A percentile compares a stretch with the other conserved stretches of the same genome.
phyloP scores from a whole-genome alignment of 2,113 vertebrate genomes.

The Morone saxatilis region DNA sequence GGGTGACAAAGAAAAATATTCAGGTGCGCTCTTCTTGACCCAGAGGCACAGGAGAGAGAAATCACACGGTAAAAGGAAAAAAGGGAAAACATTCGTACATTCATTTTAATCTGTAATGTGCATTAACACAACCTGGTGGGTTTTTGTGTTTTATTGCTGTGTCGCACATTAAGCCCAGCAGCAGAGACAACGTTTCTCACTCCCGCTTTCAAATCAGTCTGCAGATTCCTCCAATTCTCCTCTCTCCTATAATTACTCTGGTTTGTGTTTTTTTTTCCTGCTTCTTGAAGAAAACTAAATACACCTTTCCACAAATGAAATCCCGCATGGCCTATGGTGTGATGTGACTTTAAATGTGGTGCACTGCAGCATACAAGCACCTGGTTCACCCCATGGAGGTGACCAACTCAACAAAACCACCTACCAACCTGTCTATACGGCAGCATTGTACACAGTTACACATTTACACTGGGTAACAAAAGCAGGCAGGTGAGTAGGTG shows the following conservation, averaged over 20 bases:
- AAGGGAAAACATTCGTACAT: background rate
- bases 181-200: background rate
- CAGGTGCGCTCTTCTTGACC: slow-evolving; percentile 21
- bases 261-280: slow-evolving; percentile 16
- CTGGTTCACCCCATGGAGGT: slow-evolving; percentile 6
- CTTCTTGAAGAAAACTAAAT: slow-evolving; percentile 45
- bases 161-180: background rate
- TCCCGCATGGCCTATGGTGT: background rate
- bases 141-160: background rate
- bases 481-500: background rate
- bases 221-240: slow-evolving; percentile 33
- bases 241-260: slow-evolving; percentile 42
- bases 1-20: slow-evolving; percentile 21
- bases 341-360: slow-evolving; percentile 37
- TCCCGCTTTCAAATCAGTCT: slow-evolving; percentile 20
- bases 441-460: background rate
- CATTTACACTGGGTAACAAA: background rate
- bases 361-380: slow-evolving; percentile 19
- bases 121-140: background rate
- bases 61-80: background rate
- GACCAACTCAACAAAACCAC: slow-evolving; percentile 10
- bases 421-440: background rate
- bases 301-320: slow-evolving; percentile 43
- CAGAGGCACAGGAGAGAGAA: background rate
- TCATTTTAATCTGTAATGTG: background rate